phyloP scores from a whole-genome alignment of 2,888 invertebrate genomes.

The Platycheirus rosarum region DNA sequence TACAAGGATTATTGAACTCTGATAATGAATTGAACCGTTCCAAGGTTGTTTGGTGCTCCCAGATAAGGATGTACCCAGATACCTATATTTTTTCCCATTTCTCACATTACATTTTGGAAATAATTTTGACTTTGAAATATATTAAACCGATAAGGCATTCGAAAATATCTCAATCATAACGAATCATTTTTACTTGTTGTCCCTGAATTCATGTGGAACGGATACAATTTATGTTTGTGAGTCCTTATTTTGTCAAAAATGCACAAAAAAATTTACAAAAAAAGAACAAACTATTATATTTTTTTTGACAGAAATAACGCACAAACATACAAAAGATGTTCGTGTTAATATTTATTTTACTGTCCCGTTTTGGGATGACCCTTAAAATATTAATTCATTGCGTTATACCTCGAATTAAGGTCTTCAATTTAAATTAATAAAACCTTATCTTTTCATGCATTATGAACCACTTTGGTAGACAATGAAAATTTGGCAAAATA shows the following conservation, averaged over 20 bases:
- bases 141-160: not conserved
- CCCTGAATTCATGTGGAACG: not conserved
- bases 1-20: not conserved
- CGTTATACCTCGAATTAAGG: not conserved
- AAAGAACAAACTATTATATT: too few species aligned
- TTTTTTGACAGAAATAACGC: too few species aligned
- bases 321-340: too few species aligned
- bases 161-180: not conserved
- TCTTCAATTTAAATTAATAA: conserved; percentile 4
- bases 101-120: not conserved
- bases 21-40: not conserved
- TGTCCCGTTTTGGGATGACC: too few species aligned
- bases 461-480: conserved; percentile 25
- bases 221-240: not conserved
- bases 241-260: too few species aligned
- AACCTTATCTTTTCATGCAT: conserved; percentile 6
- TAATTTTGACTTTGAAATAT: not conserved
- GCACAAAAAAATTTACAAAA: too few species aligned
- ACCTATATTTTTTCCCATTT: not conserved
- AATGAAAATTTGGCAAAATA: conserved; percentile 22
- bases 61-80: not conserved
- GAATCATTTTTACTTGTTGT: not conserved
- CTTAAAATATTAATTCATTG: too few species aligned
- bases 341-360: too few species aligned
- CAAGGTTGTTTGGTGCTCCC: not conserved